Evolutionary conservation across 2,888 invertebrate species (phyloP), one percentile per base, ranked within the genome.

Genomic region (Deilephila elpenor): DNA sequence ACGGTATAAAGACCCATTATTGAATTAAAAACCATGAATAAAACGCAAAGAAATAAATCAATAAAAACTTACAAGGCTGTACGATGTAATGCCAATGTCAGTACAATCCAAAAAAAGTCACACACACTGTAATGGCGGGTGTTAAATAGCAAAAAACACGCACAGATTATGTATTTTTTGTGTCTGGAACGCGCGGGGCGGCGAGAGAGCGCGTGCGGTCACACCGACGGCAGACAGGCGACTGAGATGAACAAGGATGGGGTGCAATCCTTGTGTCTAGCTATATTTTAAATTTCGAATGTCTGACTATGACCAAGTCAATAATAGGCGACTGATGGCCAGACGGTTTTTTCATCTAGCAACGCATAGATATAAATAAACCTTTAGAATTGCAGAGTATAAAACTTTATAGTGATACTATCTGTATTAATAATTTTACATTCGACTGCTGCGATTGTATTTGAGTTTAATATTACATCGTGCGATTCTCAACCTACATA

Each of bases 171-270:
- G 25, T 67, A 20, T 67, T 67, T 67, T 67, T 67, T 67, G 67
- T 67, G 67, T 67, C 67, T 67, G 67, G 51, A 67, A 67, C 67
- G 67, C 67, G 67, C 67, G 67, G 20, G 19, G 51, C 4, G 44
- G 67, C 44, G 67, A 44, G 67, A 44, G 51, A 44, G 67, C 44
- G 67, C 67, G 67, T 67, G 67, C 67, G 51, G 67, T 25, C 51
- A 25, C 67, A 67, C 67, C 67, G 67, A 51, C 67, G 67, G 51
- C 51, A 67, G 67, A 67, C 67, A 67, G 67, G 44, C 67, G 67
- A 67, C 67, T 67, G 67, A 67, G 67, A 67, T 67, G 67, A 67
- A 67, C 67, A 67, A 67, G 67, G 67, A 67, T 67, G 67, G 67
- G 67, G 67, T 67, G 67, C 67, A 67, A 51, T 67, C 67, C 67